phyloP scores from a whole-genome alignment of 2,888 invertebrate genomes.

The Sesia apiformis region DNA sequence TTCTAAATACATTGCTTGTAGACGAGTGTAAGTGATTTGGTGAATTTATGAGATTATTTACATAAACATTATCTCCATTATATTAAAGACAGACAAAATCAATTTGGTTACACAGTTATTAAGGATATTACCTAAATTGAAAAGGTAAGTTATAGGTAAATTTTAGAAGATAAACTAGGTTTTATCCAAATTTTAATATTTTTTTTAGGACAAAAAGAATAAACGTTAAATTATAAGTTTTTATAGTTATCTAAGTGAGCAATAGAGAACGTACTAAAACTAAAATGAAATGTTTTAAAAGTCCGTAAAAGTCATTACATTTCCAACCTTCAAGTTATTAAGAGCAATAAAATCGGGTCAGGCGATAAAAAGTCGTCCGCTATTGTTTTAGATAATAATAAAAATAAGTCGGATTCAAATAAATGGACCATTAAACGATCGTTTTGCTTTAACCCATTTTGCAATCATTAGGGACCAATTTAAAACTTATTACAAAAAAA shows the following conservation, averaged over 20 bases:
- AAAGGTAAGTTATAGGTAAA: no score
- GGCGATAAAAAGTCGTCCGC: constrained; percentile 19
- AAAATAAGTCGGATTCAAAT: background rate
- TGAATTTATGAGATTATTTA: background rate
- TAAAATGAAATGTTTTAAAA: constrained; percentile 1
- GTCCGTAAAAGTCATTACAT: constrained; percentile 15
- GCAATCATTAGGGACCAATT: no score
- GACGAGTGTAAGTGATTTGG: constrained; percentile 2
- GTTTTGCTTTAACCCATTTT: no score
- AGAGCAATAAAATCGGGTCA: constrained; percentile 20
- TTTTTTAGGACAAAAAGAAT: no score
- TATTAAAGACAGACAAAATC: no score
- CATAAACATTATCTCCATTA: background rate
- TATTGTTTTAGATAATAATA: background rate
- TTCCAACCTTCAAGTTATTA: constrained; percentile 12
- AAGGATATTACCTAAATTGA: no score
- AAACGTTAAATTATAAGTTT: no score
- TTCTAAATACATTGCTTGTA: constrained; percentile 15
- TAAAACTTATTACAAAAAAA: no score
- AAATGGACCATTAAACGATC: no score
- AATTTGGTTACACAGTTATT: no score
- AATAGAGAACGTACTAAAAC: constrained; percentile 4
- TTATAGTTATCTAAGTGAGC: background rate
- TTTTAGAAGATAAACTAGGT: no score
- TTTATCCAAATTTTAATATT: no score